A percentile compares a stretch with the other conserved stretches of the same genome.
phyloP scores from a whole-genome alignment of 1,140 invertebrate species.

The Drosophila dunni region DNA sequence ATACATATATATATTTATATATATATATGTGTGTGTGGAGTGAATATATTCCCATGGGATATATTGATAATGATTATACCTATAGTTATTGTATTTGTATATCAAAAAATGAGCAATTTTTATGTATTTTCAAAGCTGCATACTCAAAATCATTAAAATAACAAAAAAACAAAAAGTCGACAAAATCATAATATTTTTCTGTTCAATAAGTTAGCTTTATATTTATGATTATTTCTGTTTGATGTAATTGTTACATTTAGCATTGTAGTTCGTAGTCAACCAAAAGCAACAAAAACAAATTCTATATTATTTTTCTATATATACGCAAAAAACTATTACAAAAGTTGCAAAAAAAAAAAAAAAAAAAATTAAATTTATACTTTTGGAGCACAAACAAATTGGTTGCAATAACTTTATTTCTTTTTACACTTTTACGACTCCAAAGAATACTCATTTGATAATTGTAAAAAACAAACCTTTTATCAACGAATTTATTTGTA shows the following conservation, averaged over 20 bases:
- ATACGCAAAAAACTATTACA: conserved; percentile 21
- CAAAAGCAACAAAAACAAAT: conserved; percentile 45
- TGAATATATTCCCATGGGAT: conserved; percentile 55
- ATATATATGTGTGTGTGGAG: conserved; percentile 30
- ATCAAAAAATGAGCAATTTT: conserved; percentile 75
- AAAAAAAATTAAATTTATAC: conserved; percentile 12
- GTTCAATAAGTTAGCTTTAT: conserved; percentile 61
- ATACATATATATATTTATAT: conserved; percentile 49
- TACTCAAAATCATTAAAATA: conserved; percentile 45
- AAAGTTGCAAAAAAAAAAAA: conserved; percentile 47
- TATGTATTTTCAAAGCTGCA: conserved; percentile 60
- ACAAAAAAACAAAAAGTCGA: conserved; percentile 26
- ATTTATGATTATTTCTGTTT: conserved; percentile 57
- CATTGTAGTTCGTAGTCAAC: conserved; percentile 60
- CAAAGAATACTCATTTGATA: conserved; percentile 78
- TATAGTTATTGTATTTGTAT: conserved; percentile 78
- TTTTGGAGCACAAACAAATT: conserved; percentile 24
- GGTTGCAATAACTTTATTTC: conserved; percentile 21
- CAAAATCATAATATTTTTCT: conserved; percentile 9
- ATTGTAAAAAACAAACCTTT: conserved; percentile 47
- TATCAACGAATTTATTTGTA: conserved; percentile 71
- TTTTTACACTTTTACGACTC: conserved; percentile 47
- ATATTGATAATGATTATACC: conserved; percentile 56
- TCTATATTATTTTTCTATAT: conserved; percentile 57
- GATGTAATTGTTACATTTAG: conserved; percentile 62